These are phyloP conservation scores for Sarcophaga subvicina DNA, from an alignment of 2,888 invertebrate species.

Conservation along the genomic window DNA sequence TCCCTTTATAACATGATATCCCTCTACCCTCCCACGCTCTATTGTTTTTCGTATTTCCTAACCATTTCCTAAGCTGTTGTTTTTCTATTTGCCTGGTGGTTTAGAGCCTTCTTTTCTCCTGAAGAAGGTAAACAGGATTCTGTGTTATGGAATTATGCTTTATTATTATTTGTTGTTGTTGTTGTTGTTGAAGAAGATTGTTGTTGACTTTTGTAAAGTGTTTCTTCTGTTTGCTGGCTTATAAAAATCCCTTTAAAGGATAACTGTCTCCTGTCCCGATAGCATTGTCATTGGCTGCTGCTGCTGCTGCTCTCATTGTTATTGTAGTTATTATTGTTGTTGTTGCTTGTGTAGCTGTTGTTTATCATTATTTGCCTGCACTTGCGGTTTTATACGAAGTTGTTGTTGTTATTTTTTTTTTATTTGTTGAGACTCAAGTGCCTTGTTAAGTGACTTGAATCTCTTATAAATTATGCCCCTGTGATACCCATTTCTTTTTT, in stretches of 20 bases:
- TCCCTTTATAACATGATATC: too few species aligned
- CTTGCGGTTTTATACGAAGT: slow-evolving; percentile 47
- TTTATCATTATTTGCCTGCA: slow-evolving; percentile 54
- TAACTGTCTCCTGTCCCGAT: slow-evolving; percentile 18
- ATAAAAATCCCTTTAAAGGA: background rate
- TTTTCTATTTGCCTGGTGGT: background rate
- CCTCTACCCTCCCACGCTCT: too few species aligned
- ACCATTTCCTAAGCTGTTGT: background rate
- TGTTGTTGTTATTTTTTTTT: slow-evolving; percentile 37
- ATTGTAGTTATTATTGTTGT: background rate
- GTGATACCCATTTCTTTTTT: background rate
- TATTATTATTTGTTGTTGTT: background rate
- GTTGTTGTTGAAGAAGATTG: slow-evolving; percentile 43
- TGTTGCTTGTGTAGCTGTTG: slow-evolving; percentile 25
- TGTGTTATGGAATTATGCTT: slow-evolving; percentile 45
- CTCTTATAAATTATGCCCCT: background rate
- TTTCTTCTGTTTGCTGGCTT: slow-evolving; percentile 7
- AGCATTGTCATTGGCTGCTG: background rate
- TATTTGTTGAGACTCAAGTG: slow-evolving; percentile 57
- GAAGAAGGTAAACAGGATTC: slow-evolving; percentile 36
- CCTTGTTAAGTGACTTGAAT: slow-evolving; percentile 65
- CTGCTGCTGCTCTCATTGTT: slow-evolving; percentile 21
- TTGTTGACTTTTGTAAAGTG: slow-evolving; percentile 56
- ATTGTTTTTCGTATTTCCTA: too few species aligned
- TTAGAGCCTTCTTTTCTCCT: background rate